phyloP scores from a whole-genome alignment of 2,888 invertebrate genomes.

The Rhingia rostrata region DNA sequence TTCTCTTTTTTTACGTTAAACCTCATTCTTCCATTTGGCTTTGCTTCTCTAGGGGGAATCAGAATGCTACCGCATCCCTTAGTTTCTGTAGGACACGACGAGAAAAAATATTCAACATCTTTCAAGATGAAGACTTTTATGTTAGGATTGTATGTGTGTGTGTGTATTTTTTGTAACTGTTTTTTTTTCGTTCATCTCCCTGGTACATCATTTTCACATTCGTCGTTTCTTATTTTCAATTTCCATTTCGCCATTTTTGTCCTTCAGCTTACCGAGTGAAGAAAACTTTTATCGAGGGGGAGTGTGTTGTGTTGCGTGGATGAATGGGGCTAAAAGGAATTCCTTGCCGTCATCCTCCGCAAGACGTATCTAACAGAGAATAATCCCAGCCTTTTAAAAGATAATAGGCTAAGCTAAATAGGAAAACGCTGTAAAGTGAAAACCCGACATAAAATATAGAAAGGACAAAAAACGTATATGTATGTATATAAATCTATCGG shows the following conservation, averaged over 20 bases:
- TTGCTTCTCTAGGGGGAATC: constrained; percentile 57
- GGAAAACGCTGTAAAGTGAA: constrained; percentile 73
- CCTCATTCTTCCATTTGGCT: constrained; percentile 53
- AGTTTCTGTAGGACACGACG: constrained; percentile 22
- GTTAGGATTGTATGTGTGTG: constrained; percentile 39
- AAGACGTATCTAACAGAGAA: constrained; percentile 57
- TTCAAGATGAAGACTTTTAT: constrained; percentile 61
- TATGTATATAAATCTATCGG: constrained; percentile 23
- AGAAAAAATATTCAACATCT: constrained; percentile 49
- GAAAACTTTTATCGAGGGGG: constrained; percentile 44
- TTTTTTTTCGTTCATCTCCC: constrained; percentile 75
- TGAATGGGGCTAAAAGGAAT: constrained; percentile 55
- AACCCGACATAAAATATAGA: constrained; percentile 62
- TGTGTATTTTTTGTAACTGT: constrained; percentile 49
- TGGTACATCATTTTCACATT: constrained; percentile 55
- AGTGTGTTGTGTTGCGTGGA: constrained; percentile 57
- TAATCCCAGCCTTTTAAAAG: constrained; percentile 73
- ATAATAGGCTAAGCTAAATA: constrained; percentile 74
- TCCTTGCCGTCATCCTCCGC: constrained; percentile 44
- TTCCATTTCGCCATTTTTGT: constrained; percentile 67
- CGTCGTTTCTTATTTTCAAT: constrained; percentile 68
- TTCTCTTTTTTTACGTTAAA: constrained; percentile 40
- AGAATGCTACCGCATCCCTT: constrained; percentile 56
- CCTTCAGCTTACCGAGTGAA: constrained; percentile 61
- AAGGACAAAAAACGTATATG: constrained; percentile 29